These are phyloP conservation scores for Australoheros scitulus DNA, from an alignment of 2,113 vertebrate species.

Conservation along the genomic window DNA sequence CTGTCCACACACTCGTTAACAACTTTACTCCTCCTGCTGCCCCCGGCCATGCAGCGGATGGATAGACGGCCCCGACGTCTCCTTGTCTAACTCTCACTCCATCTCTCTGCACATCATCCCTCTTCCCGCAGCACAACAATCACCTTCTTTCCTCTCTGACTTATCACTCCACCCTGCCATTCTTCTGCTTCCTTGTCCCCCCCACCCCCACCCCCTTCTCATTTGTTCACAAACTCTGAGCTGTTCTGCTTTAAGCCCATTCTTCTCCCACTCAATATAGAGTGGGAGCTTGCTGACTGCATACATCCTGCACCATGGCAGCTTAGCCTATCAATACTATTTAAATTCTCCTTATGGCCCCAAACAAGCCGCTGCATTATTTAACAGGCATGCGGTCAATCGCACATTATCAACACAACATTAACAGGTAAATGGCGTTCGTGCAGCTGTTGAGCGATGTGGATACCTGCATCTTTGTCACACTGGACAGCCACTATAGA, in stretches of 20 bases:
- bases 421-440: constrained; percentile 63
- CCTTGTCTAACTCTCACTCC: constrained; percentile 63
- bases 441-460: constrained; percentile 46
- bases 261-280: constrained; percentile 84
- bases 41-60: constrained; percentile 58
- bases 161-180: background rate
- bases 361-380: constrained; percentile 91
- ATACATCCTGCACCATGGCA: constrained; percentile 85
- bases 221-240: constrained; percentile 36
- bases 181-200: background rate
- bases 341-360: constrained; percentile 94
- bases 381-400: constrained; percentile 90
- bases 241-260: constrained; percentile 61
- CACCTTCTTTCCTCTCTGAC: constrained; percentile 27
- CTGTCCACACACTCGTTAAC: constrained; percentile 80
- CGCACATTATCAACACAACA: constrained; percentile 89
- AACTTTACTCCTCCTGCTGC: constrained; percentile 74
- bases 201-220: too few relatives aligned
- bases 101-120: constrained; percentile 43
- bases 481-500: constrained; percentile 41
- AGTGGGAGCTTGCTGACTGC: constrained; percentile 82
- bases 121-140: constrained; percentile 8
- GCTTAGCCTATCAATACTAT: constrained; percentile 93
- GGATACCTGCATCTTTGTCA: constrained; percentile 44
- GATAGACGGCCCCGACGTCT: constrained; percentile 66